Evolutionary conservation across 2,797 vertebrate genomes (phyloP).

Genomic region (Danio jaintianensis): DNA sequence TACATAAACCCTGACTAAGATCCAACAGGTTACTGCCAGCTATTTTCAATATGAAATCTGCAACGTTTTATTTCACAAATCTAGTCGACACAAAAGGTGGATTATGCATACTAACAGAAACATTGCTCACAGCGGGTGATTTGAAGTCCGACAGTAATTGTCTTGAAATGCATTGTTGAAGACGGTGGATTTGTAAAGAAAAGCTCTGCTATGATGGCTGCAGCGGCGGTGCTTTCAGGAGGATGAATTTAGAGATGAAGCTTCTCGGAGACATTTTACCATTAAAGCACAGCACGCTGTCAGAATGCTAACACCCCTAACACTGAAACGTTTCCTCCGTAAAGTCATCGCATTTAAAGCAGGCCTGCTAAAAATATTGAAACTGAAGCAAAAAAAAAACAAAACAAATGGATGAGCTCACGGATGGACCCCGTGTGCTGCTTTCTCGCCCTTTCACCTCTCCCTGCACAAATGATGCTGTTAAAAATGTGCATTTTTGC

Average conservation of each 20-base stretch:
- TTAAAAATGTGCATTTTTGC: too few species aligned
- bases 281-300: conserved; percentile 9
- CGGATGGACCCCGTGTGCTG: not conserved
- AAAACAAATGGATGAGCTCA: not conserved
- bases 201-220: conserved; percentile 12
- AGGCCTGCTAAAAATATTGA: not conserved
- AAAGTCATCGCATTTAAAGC: not conserved
- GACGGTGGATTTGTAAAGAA: conserved; percentile 15
- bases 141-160: conserved; percentile 13
- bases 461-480: too few species aligned
- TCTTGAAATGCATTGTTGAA: conserved; percentile 25
- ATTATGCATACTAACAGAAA: conserved; percentile 1
- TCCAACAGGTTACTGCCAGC: not conserved
- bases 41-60: not conserved
- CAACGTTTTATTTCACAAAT: conserved; percentile 4
- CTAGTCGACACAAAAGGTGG: not conserved
- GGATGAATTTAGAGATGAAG: not conserved
- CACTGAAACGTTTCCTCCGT: not conserved
- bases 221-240: not conserved
- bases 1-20: not conserved
- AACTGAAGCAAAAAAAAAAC: not conserved
- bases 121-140: conserved; percentile 1
- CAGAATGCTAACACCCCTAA: not conserved
- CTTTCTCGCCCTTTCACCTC: conserved; percentile 7
- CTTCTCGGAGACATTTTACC: conserved; percentile 11